phyloP scores from a whole-genome alignment of 2,888 invertebrate species.

The Margaritifera margaritifera region DNA sequence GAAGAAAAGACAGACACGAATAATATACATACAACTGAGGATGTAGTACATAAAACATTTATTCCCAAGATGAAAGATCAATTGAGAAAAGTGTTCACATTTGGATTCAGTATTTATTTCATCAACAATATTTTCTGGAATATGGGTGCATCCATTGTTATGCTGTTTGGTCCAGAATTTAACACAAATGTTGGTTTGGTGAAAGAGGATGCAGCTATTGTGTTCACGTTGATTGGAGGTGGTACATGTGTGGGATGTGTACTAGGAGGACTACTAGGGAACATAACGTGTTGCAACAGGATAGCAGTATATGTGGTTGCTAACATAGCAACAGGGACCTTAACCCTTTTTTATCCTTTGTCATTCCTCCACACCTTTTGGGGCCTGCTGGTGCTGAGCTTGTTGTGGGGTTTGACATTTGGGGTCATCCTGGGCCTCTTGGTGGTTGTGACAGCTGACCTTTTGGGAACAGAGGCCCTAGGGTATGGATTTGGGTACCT shows the following conservation, averaged over 20 bases:
- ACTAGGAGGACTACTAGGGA: constrained; percentile 56
- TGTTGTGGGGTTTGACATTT: constrained; percentile 51
- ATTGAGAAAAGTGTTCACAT: constrained; percentile 27
- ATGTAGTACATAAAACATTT: neutral
- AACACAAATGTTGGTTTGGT: constrained; percentile 41
- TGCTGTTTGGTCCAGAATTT: constrained; percentile 57
- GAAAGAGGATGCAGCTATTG: constrained; percentile 43
- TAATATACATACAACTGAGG: neutral
- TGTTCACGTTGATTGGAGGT: constrained; percentile 43
- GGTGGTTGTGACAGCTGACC: constrained; percentile 57
- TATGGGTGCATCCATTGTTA: constrained; percentile 44
- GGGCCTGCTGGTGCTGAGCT: constrained; percentile 19
- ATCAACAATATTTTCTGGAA: constrained; percentile 65
- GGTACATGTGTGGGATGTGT: constrained; percentile 56
- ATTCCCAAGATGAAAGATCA: constrained; percentile 15
- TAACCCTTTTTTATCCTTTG: constrained; percentile 33
- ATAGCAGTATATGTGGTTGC: constrained; percentile 45
- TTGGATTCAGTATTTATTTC: constrained; percentile 56
- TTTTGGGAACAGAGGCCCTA: constrained; percentile 53
- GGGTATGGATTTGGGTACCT: constrained; percentile 61
- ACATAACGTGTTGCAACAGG: constrained; percentile 44
- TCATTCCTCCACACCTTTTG: constrained; percentile 28
- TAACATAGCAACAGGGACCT: constrained; percentile 46
- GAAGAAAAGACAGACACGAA: neutral
- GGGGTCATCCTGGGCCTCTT: constrained; percentile 60